Evolutionary conservation across 92 coral and sea anemone genomes (phyloP).

Genomic region (Epizoanthus scotinus): DNA sequence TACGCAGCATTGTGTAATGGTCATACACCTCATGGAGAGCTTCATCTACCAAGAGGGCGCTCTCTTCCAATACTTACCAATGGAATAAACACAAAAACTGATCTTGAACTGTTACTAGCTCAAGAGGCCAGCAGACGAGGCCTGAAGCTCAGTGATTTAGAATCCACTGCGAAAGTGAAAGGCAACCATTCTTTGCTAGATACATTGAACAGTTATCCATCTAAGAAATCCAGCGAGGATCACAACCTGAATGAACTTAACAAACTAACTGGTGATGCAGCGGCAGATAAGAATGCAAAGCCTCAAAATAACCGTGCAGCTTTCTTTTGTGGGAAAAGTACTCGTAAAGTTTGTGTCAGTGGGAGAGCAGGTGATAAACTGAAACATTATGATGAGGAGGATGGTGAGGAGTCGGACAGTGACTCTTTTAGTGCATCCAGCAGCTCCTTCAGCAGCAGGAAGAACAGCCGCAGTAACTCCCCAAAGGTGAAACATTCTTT

Average conservation of each 20-base stretch:
- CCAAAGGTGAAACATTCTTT: constrained; percentile 68
- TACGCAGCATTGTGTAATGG: constrained; percentile 76
- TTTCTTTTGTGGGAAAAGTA: constrained; percentile 56
- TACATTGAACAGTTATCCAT: constrained; percentile 54
- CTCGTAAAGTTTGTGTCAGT: constrained; percentile 51
- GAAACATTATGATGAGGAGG: constrained; percentile 68
- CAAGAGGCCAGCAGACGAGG: constrained; percentile 86
- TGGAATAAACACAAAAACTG: constrained; percentile 86
- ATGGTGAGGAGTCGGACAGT: constrained; percentile 92
- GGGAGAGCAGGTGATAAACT: constrained; percentile 56
- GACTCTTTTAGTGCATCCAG: constrained; percentile 94
- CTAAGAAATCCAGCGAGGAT: constrained; percentile 90
- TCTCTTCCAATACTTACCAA: constrained; percentile 82
- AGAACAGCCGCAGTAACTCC: constrained; percentile 88
- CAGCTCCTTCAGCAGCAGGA: constrained; percentile 81
- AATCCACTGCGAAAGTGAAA: constrained; percentile 68
- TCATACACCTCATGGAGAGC: constrained; percentile 62
- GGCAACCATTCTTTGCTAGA: constrained; percentile 66
- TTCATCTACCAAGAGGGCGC: constrained; percentile 54
- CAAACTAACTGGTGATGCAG: constrained; percentile 70
- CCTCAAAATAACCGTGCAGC: constrained; percentile 56
- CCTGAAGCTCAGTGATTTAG: constrained; percentile 74
- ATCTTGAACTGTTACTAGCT: constrained; percentile 88
- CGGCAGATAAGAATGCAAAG: constrained; percentile 44
- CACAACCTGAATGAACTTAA: constrained; percentile 99